Conservation (phyloP, 2,113 vertebrate species). For the Pandion haliaetus region DNA sequence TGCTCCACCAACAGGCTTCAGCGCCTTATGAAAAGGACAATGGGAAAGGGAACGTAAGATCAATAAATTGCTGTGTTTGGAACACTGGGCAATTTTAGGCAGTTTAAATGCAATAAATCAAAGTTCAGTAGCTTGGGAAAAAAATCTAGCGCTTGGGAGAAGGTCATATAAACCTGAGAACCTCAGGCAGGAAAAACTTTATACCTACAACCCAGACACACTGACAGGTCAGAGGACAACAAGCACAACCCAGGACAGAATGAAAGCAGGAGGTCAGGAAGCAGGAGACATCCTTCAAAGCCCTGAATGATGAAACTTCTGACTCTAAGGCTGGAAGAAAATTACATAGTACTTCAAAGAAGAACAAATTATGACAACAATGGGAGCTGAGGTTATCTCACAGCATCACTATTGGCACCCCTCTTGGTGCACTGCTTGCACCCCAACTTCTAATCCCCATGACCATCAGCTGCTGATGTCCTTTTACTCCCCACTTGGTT, state of each 20-base stretch:
- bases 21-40: background rate
- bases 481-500: background rate
- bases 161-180: background rate
- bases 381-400: background rate
- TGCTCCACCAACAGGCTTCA: background rate
- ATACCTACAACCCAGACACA: background rate
- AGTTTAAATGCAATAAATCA: constrained; percentile 12
- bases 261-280: background rate
- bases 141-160: background rate
- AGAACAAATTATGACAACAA: background rate
- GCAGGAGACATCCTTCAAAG: background rate
- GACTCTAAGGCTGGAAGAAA: background rate
- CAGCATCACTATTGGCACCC: background rate
- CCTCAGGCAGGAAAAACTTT: background rate
- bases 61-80: background rate
- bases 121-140: background rate
- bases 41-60: background rate
- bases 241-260: background rate
- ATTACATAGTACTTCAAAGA: background rate
- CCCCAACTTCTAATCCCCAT: background rate
- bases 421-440: background rate
- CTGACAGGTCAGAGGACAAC: background rate
- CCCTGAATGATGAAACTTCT: background rate
- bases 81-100: background rate
- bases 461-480: background rate